Conservation (phyloP, 2,888 invertebrate genomes). For the Tubiluchus corallicola region DNA sequence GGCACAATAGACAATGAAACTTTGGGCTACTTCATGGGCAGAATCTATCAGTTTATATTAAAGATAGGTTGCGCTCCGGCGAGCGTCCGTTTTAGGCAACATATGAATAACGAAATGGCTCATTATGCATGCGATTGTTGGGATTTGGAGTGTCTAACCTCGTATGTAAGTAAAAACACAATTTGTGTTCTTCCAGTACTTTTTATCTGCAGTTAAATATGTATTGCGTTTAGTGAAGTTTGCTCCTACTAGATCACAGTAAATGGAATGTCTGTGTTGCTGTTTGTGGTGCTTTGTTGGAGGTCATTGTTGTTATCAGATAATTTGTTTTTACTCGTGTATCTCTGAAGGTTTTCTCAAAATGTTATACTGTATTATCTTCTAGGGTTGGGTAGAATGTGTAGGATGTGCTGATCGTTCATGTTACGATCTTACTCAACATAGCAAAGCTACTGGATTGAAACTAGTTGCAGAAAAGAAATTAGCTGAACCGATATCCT, state of each 20-base stretch:
- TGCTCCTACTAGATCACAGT: too few relatives aligned
- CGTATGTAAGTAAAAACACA: slow-evolving; percentile 44
- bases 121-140: slow-evolving; percentile 99
- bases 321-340: neutral
- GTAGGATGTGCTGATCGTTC: slow-evolving; percentile 98
- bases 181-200: neutral
- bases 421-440: slow-evolving; percentile 87
- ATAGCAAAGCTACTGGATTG: slow-evolving; percentile 77
- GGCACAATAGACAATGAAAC: slow-evolving; percentile 85
- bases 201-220: too few relatives aligned
- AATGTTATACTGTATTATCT: slow-evolving; percentile 9
- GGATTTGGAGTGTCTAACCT: slow-evolving; percentile 96
- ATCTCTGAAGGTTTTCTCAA: neutral
- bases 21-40: slow-evolving; percentile 89
- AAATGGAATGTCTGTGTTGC: too few relatives aligned
- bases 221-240: too few relatives aligned
- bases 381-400: slow-evolving; percentile 89
- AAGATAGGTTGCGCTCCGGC: slow-evolving; percentile 67
- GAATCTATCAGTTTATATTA: slow-evolving; percentile 71
- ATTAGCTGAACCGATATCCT: slow-evolving; percentile 50
- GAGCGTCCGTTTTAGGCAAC: slow-evolving; percentile 83
- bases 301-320: too few relatives aligned
- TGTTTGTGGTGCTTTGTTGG: too few relatives aligned
- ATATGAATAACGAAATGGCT: slow-evolving; percentile 99
- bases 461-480: slow-evolving; percentile 80